Evolutionary conservation across 2,113 vertebrate genomes (phyloP).

Genomic region (Tyto alba): DNA sequence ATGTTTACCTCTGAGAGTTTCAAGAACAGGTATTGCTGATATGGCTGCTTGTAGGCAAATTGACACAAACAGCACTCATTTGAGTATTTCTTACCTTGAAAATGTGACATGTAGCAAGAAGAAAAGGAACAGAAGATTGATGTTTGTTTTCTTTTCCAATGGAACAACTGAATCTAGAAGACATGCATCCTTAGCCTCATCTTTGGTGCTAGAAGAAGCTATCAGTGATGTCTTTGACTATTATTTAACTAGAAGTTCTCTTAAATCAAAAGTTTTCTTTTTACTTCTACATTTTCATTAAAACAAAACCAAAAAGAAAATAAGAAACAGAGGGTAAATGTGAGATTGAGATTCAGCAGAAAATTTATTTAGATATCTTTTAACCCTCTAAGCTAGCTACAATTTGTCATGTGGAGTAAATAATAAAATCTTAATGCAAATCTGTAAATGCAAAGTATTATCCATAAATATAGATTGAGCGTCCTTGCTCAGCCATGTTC

Average conservation of each 20-base stretch:
- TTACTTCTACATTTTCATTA: neutral
- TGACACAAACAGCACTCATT: neutral
- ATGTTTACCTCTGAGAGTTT: neutral
- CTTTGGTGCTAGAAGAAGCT: neutral
- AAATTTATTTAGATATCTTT: neutral
- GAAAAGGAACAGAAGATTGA: neutral
- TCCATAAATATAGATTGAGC: neutral
- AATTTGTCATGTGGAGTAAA: neutral
- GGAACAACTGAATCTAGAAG: neutral
- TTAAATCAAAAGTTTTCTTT: neutral
- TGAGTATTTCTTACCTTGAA: neutral
- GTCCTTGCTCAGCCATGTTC: neutral
- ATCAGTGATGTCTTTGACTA: neutral
- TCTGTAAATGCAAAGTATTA: neutral
- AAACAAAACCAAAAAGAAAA: neutral
- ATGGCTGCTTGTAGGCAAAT: fast-evolving
- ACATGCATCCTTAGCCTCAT: neutral
- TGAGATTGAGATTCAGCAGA: neutral
- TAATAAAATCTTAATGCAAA: neutral
- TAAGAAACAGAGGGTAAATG: neutral
- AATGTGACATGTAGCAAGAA: fast-evolving
- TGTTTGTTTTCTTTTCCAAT: neutral
- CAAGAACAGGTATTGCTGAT: neutral
- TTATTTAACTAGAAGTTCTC: neutral
- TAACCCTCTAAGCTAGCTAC: neutral